Base-by-base conservation (phyloP, 2,888 invertebrate species). In the Eupithecia vulgata region DNA sequence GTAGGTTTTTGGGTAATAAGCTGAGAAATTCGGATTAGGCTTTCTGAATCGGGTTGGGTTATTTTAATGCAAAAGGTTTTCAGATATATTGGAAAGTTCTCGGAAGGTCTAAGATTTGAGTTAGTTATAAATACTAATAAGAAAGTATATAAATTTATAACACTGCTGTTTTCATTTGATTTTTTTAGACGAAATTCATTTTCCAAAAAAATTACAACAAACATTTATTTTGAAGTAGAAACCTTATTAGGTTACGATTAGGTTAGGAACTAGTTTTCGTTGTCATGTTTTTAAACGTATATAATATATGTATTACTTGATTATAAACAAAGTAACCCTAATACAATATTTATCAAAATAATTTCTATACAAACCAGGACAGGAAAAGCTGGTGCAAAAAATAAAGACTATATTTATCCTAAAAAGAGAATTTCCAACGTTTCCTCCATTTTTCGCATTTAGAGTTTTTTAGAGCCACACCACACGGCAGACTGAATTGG, bases 401-500 rank as follows among this genome's bases (percentile, higher is more conserved):
- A 52, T 45, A 48, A 52, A 21, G 21, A 57, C 21, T 13, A 25
- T 21, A 0, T 5, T 52, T 12, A 25, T 57, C 5, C 12, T 1
- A 1, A 25, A 52, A 25, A 57, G 57, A 21, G 25, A 57, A 57
- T 57, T 57, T 57, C 25, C 25, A 25, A 57, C 57, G 57, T 57
- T 57, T 13, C 25, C 57, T 57, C 12, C 57, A 57, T 57, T 25
- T 25, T 57, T 61, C n/a, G 7, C 21, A 7, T 8, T 64, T 64
- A 64, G 6, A n/a, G 62, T 37, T 64, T 35, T 61, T 64, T 12
- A 64, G 37, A 25, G 45, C n/a, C 17, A 67, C 57, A 34, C n/a
- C 17, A 67, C 52, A 34, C 67, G 48, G 48, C 30, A 13, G 64
- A 65, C 65, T 40, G 25, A 37, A 65, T 37, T 65, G 37, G 65